phyloP scores from a whole-genome alignment of 2,888 invertebrate species.

The Petrolisthes manimaculis region DNA sequence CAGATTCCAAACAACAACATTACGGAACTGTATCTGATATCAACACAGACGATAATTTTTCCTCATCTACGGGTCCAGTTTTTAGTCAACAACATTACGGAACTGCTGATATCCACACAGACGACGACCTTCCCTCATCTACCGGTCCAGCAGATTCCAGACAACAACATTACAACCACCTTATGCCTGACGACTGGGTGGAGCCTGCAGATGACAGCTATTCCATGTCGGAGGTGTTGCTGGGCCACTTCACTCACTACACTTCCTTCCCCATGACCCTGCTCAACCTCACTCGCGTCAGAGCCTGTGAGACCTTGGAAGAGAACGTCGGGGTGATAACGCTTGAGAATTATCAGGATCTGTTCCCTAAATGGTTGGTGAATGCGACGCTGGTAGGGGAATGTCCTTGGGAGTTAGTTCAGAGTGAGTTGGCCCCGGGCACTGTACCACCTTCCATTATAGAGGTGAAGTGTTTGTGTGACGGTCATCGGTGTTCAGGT shows the following conservation, averaged over 20 bases:
- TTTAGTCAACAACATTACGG: too few relatives aligned
- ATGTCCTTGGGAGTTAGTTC: constrained; percentile 49
- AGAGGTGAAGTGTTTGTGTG: constrained; percentile 47
- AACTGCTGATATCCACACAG: too few relatives aligned
- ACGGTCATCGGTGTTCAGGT: constrained; percentile 37
- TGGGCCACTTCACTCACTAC: constrained; percentile 39
- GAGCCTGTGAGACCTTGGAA: constrained; percentile 34
- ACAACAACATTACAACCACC: too few relatives aligned
- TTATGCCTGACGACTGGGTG: constrained; percentile 29
- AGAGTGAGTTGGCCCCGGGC: constrained; percentile 16
- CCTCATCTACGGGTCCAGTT: too few relatives aligned
- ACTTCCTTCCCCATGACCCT: constrained; percentile 24
- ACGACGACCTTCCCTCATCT: too few relatives aligned
- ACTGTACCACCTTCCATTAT: constrained; percentile 37
- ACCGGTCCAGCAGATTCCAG: too few relatives aligned
- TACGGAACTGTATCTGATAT: too few relatives aligned
- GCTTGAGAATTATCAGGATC: neutral
- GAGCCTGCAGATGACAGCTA: constrained; percentile 17
- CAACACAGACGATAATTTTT: too few relatives aligned
- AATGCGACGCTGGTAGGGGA: constrained; percentile 28
- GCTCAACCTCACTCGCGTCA: neutral
- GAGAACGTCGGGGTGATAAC: neutral
- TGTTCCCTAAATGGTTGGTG: constrained; percentile 30
- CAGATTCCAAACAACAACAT: too few relatives aligned
- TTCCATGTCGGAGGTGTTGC: constrained; percentile 13